These are phyloP conservation scores for Canis aureus DNA, from an alignment of 2,113 vertebrate genomes.

Conservation along the genomic window DNA sequence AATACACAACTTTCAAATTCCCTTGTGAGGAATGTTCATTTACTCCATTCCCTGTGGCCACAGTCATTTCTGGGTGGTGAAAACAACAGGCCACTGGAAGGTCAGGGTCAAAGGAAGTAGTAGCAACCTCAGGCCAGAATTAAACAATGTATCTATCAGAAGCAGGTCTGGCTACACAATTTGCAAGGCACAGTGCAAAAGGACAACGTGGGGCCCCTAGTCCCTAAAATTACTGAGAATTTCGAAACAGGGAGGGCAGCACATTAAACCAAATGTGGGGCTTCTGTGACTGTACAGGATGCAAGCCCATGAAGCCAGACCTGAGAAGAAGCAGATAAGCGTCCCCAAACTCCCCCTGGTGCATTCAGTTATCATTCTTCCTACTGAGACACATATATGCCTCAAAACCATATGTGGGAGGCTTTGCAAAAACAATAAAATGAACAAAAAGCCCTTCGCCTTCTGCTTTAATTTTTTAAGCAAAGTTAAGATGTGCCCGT, in stretches of 20 bases:
- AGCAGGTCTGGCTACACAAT: neutral
- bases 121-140: neutral
- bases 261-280: neutral
- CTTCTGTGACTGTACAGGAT: neutral
- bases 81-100: slow-evolving; percentile 8
- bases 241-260: neutral
- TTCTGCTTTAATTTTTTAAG: slow-evolving; percentile 15
- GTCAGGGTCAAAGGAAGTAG: slow-evolving; percentile 63
- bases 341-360: neutral
- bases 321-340: neutral
- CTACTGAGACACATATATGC: neutral
- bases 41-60: neutral
- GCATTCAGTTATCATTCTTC: neutral
- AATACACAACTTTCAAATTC: neutral
- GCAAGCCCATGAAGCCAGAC: neutral
- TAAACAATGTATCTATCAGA: slow-evolving; percentile 34
- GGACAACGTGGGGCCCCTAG: neutral
- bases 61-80: neutral
- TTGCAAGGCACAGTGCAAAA: neutral
- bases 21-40: neutral
- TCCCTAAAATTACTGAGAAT: neutral
- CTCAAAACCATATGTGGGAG: neutral
- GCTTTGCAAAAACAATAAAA: neutral
- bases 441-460: neutral
- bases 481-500: neutral